phyloP scores from a whole-genome alignment of 1,140 invertebrate genomes.

The Mizuhopecten yessoensis region DNA sequence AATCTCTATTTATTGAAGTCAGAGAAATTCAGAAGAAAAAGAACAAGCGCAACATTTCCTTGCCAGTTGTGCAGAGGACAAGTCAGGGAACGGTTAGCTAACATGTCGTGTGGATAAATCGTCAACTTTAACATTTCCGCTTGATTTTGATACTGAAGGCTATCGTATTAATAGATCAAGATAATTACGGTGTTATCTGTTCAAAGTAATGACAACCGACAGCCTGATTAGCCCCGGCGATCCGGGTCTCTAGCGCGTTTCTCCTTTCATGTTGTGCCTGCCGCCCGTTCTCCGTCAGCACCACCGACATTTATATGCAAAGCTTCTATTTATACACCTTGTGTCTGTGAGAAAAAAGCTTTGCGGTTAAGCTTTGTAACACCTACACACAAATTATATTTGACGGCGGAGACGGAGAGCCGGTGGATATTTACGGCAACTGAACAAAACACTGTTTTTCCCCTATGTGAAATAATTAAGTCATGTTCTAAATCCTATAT shows the following conservation, averaged over 20 bases:
- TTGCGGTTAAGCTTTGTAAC: neutral
- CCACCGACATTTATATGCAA: slow-evolving; percentile 12
- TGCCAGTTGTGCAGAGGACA: neutral
- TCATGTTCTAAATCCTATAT: no score
- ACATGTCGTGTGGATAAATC: neutral
- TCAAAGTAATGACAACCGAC: neutral
- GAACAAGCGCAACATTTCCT: no score
- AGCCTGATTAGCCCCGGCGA: slow-evolving; percentile 11
- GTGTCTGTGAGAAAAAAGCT: slow-evolving; percentile 43
- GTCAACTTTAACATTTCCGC: slow-evolving; percentile 33
- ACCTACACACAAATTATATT: slow-evolving; percentile 20
- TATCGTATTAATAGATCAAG: slow-evolving; percentile 27
- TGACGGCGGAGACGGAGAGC: neutral
- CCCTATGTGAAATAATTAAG: no score
- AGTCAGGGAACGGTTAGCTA: neutral
- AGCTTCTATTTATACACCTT: slow-evolving; percentile 42
- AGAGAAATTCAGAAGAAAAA: no score
- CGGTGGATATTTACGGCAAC: neutral
- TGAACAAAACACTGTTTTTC: neutral
- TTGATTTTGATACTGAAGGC: neutral
- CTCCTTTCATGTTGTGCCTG: neutral
- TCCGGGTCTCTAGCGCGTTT: slow-evolving; percentile 11
- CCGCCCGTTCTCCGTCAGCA: neutral
- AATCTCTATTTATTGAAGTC: no score
- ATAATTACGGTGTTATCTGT: slow-evolving; percentile 7